Conservation (phyloP, 2,797 vertebrate genomes). For the Pelodytes ibericus region DNA sequence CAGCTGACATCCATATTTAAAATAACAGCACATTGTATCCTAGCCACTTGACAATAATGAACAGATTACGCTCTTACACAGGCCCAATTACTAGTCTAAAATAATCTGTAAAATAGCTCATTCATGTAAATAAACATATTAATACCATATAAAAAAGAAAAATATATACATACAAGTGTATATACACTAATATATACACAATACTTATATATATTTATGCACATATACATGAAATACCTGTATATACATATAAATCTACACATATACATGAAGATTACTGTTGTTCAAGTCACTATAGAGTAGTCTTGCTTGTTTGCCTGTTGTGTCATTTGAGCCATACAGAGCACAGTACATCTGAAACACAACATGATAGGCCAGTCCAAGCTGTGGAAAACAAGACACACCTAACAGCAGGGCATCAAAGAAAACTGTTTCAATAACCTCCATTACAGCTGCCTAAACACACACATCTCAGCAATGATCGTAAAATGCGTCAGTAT, state of each 20-base stretch:
- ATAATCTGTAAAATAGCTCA: neutral
- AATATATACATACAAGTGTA: neutral
- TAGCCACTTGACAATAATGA: constrained; percentile 7
- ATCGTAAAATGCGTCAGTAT: neutral
- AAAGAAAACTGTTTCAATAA: neutral
- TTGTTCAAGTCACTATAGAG: neutral
- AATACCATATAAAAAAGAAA: neutral
- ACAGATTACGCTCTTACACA: no score
- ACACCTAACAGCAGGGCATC: neutral
- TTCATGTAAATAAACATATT: neutral
- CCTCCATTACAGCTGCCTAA: neutral
- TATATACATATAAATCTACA: no score
- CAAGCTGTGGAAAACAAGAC: no score
- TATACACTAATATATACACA: neutral
- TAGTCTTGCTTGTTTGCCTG: neutral
- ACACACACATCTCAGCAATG: neutral
- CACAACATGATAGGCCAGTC: no score
- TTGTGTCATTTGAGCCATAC: no score
- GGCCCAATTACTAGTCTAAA: neutral
- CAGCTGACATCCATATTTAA: neutral
- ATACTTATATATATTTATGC: neutral
- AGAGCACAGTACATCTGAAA: no score
- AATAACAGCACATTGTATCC: neutral
- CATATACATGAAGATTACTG: no score
- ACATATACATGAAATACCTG: neutral